Base-by-base conservation (phyloP, 2,888 invertebrate genomes). In the Drosophila colorata region DNA sequence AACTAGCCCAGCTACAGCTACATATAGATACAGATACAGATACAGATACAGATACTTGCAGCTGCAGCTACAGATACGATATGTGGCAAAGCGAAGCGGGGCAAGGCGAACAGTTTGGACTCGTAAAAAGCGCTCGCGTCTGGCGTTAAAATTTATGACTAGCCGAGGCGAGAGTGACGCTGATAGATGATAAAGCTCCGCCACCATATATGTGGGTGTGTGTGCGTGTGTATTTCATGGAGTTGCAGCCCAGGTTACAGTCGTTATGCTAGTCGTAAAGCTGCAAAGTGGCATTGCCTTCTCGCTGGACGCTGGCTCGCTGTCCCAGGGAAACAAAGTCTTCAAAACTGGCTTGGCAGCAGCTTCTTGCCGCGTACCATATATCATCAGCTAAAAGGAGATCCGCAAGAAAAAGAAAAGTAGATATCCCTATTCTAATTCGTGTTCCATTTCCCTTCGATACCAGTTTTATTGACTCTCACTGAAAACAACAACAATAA, bases 81-180 rank as follows among this genome's bases (percentile, higher is more conserved):
- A 25, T 37, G 52, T 25, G 59, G 48, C 57, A n/a, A 35, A 65
- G 46, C 23, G 47, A 11, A 44, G 37, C 48, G 52, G 46, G 51
- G 48, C 48, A 11, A 18, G 41, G 33, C 60, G 31, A 31, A 28
- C 49, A 51, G 25, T 58, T 64, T 60, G 60, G 49, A 41, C 58
- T 60, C 78, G 63, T 64, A 64, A 78, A 74, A 78, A 64, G 57
- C 56, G 72, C 43, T 57, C 60, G 75, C 69, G 73, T 65, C 69
- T 73, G 61, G 61, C 65, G 73, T 73, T 76, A 23, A 76, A 76
- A 73, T 76, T 76, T 76, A 76, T 76, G 76, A 76, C 73, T 76
- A 64, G 74, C 48, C 49, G 77, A 66, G 77, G 64, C 77, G 56
- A 69, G 61, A 69, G 65, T 76, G 76, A 76, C 76, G 77, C 73